A percentile compares a stretch with the other conserved stretches of the same genome.
These are phyloP conservation scores for Notodonta dromedarius DNA, from an alignment of 2,888 invertebrate genomes.

Conservation along the genomic window DNA sequence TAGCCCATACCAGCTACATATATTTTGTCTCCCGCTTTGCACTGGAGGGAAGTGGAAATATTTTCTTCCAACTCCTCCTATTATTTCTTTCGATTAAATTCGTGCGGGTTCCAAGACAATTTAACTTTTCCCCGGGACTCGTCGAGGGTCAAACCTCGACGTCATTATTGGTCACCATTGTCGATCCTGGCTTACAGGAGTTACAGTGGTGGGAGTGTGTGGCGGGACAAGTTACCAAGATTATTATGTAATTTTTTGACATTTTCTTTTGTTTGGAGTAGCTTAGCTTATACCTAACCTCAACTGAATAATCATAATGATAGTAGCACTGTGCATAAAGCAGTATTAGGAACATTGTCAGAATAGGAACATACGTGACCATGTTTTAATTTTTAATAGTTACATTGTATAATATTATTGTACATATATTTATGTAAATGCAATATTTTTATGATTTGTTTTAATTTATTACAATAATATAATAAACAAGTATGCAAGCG, in stretches of 20 bases:
- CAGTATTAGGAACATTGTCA: conserved; percentile 36
- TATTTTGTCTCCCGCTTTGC: too few relatives aligned
- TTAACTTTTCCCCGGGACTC: too few relatives aligned
- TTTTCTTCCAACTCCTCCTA: too few relatives aligned
- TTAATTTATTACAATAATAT: conserved; percentile 12
- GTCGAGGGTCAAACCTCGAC: too few relatives aligned
- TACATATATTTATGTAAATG: conserved; percentile 4
- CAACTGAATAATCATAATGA: not conserved
- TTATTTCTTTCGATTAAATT: too few relatives aligned
- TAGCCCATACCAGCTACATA: too few relatives aligned
- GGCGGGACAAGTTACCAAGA: too few relatives aligned
- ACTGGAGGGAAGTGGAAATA: too few relatives aligned
- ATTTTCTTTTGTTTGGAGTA: not conserved
- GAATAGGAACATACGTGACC: not conserved
- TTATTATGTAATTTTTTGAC: not conserved
- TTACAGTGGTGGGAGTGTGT: too few relatives aligned
- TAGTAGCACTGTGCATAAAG: conserved; percentile 17
- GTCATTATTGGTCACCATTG: too few relatives aligned
- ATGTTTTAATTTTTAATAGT: not conserved
- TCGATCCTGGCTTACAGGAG: too few relatives aligned
- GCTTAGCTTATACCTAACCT: not conserved
- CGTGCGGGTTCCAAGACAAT: too few relatives aligned
- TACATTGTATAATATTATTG: conserved; percentile 2
- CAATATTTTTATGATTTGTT: not conserved
- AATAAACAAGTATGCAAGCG: not conserved